Evolutionary conservation across 2,888 invertebrate genomes (phyloP).

Genomic region (Bruchidius siliquastri): DNA sequence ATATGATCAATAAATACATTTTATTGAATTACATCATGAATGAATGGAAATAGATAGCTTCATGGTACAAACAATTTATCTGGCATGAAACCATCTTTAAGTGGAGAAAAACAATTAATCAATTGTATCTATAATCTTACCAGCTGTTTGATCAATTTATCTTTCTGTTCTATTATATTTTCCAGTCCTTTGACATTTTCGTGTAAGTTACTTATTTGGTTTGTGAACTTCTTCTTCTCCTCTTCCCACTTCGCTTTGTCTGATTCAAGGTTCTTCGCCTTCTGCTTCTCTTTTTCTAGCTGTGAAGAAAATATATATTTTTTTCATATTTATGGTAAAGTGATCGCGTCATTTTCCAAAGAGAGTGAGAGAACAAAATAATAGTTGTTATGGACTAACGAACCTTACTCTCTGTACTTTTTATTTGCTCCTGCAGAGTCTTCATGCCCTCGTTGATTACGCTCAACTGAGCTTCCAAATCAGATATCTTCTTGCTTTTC

Average conservation of each 20-base stretch:
- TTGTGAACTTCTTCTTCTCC: slow-evolving; percentile 49
- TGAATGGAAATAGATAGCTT: too few species aligned
- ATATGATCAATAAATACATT: too few species aligned
- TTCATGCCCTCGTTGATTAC: slow-evolving; percentile 61
- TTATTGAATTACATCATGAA: too few species aligned
- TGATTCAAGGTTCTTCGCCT: slow-evolving; percentile 39
- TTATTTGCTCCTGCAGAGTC: slow-evolving; percentile 55
- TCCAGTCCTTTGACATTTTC: slow-evolving; percentile 58
- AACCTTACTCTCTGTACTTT: slow-evolving; percentile 61
- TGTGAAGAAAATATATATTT: slow-evolving; percentile 25
- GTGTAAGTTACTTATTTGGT: slow-evolving; percentile 54
- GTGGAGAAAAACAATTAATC: neutral
- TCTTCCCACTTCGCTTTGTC: slow-evolving; percentile 52
- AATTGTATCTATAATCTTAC: slow-evolving; percentile 40
- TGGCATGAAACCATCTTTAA: neutral
- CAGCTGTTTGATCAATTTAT: slow-evolving; percentile 59
- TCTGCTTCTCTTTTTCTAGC: slow-evolving; percentile 40
- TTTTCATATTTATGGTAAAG: too few species aligned
- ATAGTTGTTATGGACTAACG: slow-evolving; percentile 14
- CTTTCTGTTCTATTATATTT: slow-evolving; percentile 56
- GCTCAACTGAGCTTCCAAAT: slow-evolving; percentile 63
- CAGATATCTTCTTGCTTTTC: slow-evolving; percentile 57
- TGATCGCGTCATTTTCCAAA: too few species aligned
- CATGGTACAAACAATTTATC: neutral
- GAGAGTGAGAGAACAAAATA: neutral